phyloP scores from a whole-genome alignment of 2,113 vertebrate genomes.

The Geococcyx californianus region DNA sequence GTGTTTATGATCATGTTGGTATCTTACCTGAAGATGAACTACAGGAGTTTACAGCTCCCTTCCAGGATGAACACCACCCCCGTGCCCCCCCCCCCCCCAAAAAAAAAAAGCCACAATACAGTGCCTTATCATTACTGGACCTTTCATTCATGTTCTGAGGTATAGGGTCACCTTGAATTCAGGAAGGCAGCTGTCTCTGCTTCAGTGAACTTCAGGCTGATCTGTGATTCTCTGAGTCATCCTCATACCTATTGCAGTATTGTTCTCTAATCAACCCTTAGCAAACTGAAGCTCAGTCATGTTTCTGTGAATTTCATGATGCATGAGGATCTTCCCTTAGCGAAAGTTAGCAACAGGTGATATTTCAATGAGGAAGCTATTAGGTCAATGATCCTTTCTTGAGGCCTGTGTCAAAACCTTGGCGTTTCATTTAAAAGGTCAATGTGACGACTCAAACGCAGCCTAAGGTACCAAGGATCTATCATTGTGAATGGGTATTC shows the following conservation, averaged over 20 bases:
- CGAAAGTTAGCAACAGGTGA: not conserved
- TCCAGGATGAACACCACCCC: not conserved
- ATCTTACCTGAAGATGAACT: not conserved
- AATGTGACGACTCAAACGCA: not conserved
- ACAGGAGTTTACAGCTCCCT: not conserved
- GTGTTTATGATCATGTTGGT: not conserved
- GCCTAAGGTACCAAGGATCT: not conserved
- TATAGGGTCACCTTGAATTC: not conserved
- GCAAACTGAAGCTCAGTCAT: not conserved
- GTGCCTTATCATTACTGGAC: not conserved
- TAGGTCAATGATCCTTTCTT: not conserved
- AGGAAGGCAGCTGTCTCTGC: not conserved
- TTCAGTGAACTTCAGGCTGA: not conserved
- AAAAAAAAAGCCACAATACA: not conserved
- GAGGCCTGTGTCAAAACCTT: not conserved
- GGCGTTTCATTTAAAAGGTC: not conserved
- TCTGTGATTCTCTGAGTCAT: not conserved
- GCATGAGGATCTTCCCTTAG: not conserved
- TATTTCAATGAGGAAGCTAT: not conserved
- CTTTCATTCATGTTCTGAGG: not conserved
- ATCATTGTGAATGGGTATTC: not conserved
- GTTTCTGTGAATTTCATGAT: not conserved
- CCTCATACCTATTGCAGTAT: not conserved
- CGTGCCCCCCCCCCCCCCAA: no score
- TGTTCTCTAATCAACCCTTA: not conserved